Percentiles rank a stretch among this genome's conserved stretches.
phyloP scores from a whole-genome alignment of 1,140 invertebrate genomes.

The Centruroides sculpturatus region DNA sequence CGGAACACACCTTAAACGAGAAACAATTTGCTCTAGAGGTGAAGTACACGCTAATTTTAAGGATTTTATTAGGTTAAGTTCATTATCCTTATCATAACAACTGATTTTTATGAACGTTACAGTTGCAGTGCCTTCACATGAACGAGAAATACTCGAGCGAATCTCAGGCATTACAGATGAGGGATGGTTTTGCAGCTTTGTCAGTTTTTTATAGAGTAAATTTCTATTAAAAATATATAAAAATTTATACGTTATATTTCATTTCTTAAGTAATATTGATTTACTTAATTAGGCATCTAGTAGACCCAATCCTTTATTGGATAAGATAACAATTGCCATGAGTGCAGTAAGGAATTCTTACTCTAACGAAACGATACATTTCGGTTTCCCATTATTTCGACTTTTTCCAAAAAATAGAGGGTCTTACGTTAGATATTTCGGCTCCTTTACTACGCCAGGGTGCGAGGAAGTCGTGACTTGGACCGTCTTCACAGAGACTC shows the following conservation, averaged over 20 bases:
- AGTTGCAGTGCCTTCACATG: slow-evolving; percentile 54
- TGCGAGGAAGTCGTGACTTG: slow-evolving; percentile 77
- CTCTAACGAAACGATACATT: slow-evolving; percentile 35
- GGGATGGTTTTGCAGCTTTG: slow-evolving; percentile 17
- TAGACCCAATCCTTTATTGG: no score
- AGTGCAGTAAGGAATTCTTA: no score
- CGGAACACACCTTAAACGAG: slow-evolving; percentile 21
- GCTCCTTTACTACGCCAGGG: slow-evolving; percentile 80
- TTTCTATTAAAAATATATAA: no score
- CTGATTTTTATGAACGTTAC: slow-evolving; percentile 13
- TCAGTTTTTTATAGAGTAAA: no score
- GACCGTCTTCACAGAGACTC: slow-evolving; percentile 64
- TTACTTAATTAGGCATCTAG: no score
- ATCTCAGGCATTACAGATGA: slow-evolving; percentile 31
- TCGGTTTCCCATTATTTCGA: slow-evolving; percentile 47
- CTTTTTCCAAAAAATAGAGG: slow-evolving; percentile 36
- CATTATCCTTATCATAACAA: no score
- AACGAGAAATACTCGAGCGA: slow-evolving; percentile 38
- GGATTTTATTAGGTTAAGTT: no score
- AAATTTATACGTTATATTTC: no score
- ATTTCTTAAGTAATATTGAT: no score
- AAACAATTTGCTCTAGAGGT: slow-evolving; percentile 10
- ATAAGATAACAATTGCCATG: no score
- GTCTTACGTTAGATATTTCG: slow-evolving; percentile 58
- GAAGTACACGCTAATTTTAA: no score